Evolutionary conservation across 1,140 invertebrate genomes (phyloP).

Genomic region (Battus philenor): DNA sequence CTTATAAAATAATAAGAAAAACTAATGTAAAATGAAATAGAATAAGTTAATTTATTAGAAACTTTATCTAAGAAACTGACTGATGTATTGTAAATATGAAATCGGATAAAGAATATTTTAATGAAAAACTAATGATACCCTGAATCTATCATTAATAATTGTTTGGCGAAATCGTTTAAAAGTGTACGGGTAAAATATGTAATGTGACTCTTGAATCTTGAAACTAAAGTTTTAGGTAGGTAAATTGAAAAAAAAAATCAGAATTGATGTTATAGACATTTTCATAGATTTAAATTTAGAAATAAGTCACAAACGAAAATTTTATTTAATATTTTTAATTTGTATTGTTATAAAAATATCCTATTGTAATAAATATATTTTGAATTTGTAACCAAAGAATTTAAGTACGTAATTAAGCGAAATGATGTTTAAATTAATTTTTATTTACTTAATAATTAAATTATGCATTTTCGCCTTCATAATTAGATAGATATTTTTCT

Average conservation of each 20-base stretch:
- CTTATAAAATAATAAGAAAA: slow-evolving; percentile 3
- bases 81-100: slow-evolving; percentile 15
- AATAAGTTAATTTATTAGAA: slow-evolving; percentile 13
- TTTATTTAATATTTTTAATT: neutral
- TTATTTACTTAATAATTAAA: neutral
- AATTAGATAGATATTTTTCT: no score
- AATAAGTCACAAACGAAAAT: slow-evolving; percentile 9
- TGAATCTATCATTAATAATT: neutral
- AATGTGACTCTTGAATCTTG: neutral
- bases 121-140: neutral
- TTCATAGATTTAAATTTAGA: slow-evolving; percentile 7
- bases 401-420: neutral
- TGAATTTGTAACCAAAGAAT: neutral
- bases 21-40: slow-evolving; percentile 4
- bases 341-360: neutral
- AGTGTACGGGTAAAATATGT: neutral
- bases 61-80: slow-evolving; percentile 14
- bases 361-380: neutral
- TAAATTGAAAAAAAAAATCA: slow-evolving; percentile 8
- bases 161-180: neutral
- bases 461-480: neutral
- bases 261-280: slow-evolving; percentile 15
- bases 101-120: slow-evolving; percentile 8
- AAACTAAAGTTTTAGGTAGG: slow-evolving; percentile 1
- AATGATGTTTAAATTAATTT: neutral